Evolutionary conservation across 2,797 vertebrate genomes (phyloP).

Genomic region (Neostethus bicornis): DNA sequence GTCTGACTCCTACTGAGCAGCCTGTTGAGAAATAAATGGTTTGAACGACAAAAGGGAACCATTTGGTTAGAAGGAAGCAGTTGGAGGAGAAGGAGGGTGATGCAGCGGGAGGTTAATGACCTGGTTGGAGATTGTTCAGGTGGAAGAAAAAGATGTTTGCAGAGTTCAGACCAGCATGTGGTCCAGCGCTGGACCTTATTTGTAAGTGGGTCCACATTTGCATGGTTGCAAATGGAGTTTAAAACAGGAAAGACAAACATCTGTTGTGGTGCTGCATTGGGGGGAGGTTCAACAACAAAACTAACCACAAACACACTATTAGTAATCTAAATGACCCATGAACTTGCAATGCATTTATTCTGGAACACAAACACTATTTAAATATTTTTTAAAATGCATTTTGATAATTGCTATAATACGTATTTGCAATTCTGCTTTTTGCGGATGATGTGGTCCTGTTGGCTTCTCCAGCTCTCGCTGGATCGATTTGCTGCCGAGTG

Average conservation of each 20-base stretch:
- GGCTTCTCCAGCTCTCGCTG: too few relatives aligned
- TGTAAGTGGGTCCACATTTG: constrained; percentile 21
- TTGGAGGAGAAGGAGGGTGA: constrained; percentile 1
- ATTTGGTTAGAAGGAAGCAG: constrained; percentile 28
- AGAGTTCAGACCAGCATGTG: constrained; percentile 23
- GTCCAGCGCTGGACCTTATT: constrained; percentile 11
- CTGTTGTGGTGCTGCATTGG: not conserved
- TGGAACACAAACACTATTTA: too few relatives aligned
- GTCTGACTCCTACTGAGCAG: constrained; percentile 12
- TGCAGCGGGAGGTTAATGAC: constrained; percentile 13
- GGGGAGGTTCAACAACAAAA: not conserved
- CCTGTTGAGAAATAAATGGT: constrained; percentile 60
- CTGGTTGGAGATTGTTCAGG: constrained; percentile 5
- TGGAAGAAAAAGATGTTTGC: constrained; percentile 1
- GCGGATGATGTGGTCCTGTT: too few relatives aligned
- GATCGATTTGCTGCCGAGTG: too few relatives aligned
- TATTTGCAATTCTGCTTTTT: too few relatives aligned
- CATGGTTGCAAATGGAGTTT: constrained; percentile 1
- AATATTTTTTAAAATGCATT: too few relatives aligned
- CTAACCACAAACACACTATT: too few relatives aligned
- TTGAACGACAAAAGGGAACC: constrained; percentile 48
- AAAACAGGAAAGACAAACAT: not conserved
- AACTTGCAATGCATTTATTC: too few relatives aligned
- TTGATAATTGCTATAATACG: too few relatives aligned
- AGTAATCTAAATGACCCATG: too few relatives aligned